Conservation (phyloP, 1,140 invertebrate species). For the Drosophila orena region DNA sequence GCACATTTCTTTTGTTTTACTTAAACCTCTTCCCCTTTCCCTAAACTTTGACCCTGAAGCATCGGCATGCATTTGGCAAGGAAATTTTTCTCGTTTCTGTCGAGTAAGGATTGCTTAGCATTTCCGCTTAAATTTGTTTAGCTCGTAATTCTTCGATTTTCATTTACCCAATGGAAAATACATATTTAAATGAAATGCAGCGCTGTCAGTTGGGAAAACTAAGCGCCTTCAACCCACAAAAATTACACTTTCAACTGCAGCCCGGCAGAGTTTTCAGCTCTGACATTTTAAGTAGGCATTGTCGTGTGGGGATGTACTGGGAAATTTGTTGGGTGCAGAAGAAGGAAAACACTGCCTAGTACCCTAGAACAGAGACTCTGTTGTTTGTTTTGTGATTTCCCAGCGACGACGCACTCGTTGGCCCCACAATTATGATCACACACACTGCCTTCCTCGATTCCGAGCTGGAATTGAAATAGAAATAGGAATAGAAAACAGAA, state of each 20-base stretch:
- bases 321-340: not conserved
- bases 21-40: conserved; percentile 16
- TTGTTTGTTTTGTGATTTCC: conserved; percentile 54
- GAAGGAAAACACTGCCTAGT: conserved; percentile 26
- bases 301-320: conserved; percentile 22
- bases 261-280: conserved; percentile 57
- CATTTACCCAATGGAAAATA: not conserved
- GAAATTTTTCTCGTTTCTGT: conserved; percentile 24
- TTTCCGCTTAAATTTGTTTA: conserved; percentile 34
- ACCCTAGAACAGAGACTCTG: conserved; percentile 45
- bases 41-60: conserved; percentile 4
- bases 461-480: conserved; percentile 71
- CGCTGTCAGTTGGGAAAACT: conserved; percentile 1
- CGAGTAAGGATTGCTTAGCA: conserved; percentile 6
- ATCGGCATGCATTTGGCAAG: conserved; percentile 23
- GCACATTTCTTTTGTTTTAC: conserved; percentile 42
- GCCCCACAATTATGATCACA: conserved; percentile 67
- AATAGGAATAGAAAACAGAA: conserved; percentile 70
- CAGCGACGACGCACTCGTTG: conserved; percentile 26
- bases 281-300: conserved; percentile 65
- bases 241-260: conserved; percentile 40
- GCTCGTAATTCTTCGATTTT: conserved; percentile 15
- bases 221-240: conserved; percentile 10
- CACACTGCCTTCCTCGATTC: conserved; percentile 13
- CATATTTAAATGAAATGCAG: conserved; percentile 29